phyloP scores from a whole-genome alignment of 2,888 invertebrate species.

The Hydrotaea cyrtoneurina region DNA sequence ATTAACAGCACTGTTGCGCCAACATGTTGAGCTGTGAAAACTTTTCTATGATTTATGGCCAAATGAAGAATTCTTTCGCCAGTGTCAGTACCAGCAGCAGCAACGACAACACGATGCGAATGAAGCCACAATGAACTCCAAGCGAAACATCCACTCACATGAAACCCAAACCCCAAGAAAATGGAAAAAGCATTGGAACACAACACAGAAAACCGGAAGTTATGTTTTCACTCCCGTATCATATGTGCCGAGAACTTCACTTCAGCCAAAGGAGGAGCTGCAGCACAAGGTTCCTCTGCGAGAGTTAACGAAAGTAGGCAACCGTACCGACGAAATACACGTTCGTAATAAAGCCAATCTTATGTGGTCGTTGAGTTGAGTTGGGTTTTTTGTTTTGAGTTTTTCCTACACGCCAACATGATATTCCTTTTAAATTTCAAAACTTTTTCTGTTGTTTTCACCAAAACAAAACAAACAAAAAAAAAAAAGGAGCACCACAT shows the following conservation, averaged over 20 bases:
- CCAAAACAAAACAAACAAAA: no score
- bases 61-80: slow-evolving; percentile 50
- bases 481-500: no score
- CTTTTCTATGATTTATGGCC: slow-evolving; percentile 61
- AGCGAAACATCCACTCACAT: background rate
- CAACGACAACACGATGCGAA: slow-evolving; percentile 1
- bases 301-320: background rate
- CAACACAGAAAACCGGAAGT: slow-evolving; percentile 37
- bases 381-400: background rate
- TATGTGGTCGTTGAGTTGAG: slow-evolving; percentile 35
- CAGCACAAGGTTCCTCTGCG: background rate
- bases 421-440: slow-evolving; percentile 15
- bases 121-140: background rate
- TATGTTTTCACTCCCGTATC: slow-evolving; percentile 35
- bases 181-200: background rate
- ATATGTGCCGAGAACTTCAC: slow-evolving; percentile 25
- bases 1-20: slow-evolving; percentile 57
- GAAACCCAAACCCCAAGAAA: background rate
- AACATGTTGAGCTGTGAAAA: slow-evolving; percentile 55
- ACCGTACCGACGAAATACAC: background rate
- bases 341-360: slow-evolving; percentile 51
- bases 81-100: no score
- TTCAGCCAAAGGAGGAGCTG: background rate
- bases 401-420: background rate
- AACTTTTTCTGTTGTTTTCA: background rate